Base-by-base conservation (phyloP, 2,797 vertebrate genomes). In the Mustela erminea region DNA sequence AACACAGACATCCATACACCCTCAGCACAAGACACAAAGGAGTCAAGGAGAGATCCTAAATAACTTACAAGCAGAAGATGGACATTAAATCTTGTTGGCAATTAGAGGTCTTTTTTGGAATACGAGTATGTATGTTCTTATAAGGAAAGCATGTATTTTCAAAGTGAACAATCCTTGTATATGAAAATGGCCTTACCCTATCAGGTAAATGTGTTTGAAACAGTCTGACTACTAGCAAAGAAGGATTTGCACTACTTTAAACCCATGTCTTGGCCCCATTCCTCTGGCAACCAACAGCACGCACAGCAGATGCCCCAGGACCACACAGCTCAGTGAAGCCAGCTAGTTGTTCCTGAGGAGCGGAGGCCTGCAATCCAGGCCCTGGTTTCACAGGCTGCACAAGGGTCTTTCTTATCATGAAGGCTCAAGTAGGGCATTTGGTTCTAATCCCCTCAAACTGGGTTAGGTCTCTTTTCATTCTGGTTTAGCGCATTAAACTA, bases 11-110 rank as follows among this genome's bases (percentile, higher is more conserved):
- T 29, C 49, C 64, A 43, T 2, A 62, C 41, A 77, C 60, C 72
- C 68, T 64, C 20, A 46, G 64, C 29, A 32, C 15, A 80, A 95
- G 70, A 93, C 93, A 93, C 49, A 88, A 87, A 54, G 32, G 10
- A 72, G 56, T 75, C 66, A 82, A 86, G 87, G 35, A 90, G 38
- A 91, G 46, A 92, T 18, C 85, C 77, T 84, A 90, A 82, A 72
- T 85, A 80, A 92, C 68, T 87, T 25, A 15, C 68, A 90, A 92
- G 62, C 77, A 93, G 78, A 94, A 96, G 60, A 72, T 6, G 87
- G 52, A 18, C 41, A 74, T 58, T 66, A 87, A 82, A 70, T 77
- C 46, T 85, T 66, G 1, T 60, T 38, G 78, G 84, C 23, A 46
- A 17, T 62, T 49, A 66, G 85, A 86, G 58, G 21, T 52, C 62